phyloP scores from a whole-genome alignment of 2,113 vertebrate genomes.

The Acrocephalus arundinaceus region DNA sequence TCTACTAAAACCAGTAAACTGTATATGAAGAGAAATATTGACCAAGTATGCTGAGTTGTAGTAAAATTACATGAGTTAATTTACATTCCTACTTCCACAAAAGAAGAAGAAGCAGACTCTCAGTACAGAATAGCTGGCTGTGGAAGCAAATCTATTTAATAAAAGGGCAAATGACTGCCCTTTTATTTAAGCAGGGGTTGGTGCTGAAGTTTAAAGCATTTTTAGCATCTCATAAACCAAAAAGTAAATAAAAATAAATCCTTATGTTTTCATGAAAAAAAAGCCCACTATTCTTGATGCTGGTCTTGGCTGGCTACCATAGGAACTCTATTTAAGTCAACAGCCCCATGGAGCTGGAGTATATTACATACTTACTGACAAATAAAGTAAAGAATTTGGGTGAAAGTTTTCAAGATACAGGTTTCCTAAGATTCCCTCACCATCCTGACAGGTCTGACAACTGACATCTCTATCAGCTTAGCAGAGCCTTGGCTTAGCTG shows the following conservation, averaged over 20 bases:
- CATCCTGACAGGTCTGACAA: neutral
- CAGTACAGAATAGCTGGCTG: neutral
- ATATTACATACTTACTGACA: neutral
- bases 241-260: neutral
- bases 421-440: neutral
- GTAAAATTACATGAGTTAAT: neutral
- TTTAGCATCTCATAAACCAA: neutral
- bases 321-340: neutral
- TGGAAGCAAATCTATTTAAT: neutral
- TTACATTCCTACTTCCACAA: neutral
- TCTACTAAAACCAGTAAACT: neutral
- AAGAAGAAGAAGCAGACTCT: neutral
- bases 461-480: neutral
- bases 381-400: neutral
- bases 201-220: neutral
- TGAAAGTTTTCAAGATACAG: neutral
- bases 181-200: neutral
- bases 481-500: neutral
- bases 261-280: neutral
- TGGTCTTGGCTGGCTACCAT: rapidly evolving
- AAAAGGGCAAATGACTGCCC: neutral
- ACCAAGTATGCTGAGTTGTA: neutral
- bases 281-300: neutral
- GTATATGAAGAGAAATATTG: neutral
- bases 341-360: neutral